phyloP scores from a whole-genome alignment of 2,888 invertebrate species.

The Cantharis rustica region DNA sequence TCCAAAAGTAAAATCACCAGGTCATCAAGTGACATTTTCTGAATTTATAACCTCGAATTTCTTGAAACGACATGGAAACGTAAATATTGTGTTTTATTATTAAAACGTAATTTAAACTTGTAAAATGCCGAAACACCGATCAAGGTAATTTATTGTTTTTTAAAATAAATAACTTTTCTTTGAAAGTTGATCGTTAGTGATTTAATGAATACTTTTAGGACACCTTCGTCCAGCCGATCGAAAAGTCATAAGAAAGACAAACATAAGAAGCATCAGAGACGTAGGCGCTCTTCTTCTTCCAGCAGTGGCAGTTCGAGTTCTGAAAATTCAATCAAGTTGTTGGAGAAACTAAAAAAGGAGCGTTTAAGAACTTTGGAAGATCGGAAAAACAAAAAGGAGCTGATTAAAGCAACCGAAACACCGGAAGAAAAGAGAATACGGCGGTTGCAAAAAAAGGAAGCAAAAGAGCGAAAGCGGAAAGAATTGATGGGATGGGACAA shows the following conservation, averaged over 20 bases:
- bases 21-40: not conserved
- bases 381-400: constrained; percentile 71
- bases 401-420: constrained; percentile 87
- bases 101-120: not conserved
- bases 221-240: not conserved
- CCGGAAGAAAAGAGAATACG: constrained; percentile 90
- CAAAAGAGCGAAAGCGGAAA: constrained; percentile 84
- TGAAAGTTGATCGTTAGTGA: no score
- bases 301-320: constrained; percentile 46
- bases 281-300: constrained; percentile 6
- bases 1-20: not conserved
- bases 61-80: not conserved
- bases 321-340: constrained; percentile 65
- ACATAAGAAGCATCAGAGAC: not conserved
- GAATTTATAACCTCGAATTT: not conserved
- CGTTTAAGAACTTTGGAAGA: constrained; percentile 68
- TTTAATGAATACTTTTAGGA: not conserved
- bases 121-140: not conserved
- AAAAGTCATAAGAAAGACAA: not conserved
- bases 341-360: constrained; percentile 76
- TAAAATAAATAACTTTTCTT: no score
- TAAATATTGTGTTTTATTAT: no score
- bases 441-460: constrained; percentile 87
- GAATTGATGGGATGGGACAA: constrained; percentile 98
- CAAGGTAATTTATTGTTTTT: not conserved